Base-by-base conservation (phyloP, 2,888 invertebrate genomes). In the Anarsia innoxiella region DNA sequence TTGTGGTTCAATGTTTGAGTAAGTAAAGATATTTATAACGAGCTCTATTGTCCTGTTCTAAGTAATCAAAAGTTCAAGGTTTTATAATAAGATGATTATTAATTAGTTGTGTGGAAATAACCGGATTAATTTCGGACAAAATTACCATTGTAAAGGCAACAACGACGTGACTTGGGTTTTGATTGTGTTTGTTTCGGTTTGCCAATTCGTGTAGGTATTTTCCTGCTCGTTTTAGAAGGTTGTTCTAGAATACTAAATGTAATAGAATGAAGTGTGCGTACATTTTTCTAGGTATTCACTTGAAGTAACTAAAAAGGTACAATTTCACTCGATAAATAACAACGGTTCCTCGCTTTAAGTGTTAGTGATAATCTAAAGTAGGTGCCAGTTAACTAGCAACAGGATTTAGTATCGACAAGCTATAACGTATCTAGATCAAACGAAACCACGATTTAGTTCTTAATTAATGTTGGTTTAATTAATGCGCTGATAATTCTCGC, bases 21-120 rank as follows among this genome's bases (percentile, higher is more conserved):
- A 67, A 66, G 59, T 64, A 64, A 66, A 71, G 66, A 65, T 71
- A 74, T 66, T 36, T 67, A 66, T 74, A 80, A 72, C 70, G 61
- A 76, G 69, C 59, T 53, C 74, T 55, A 79, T 83, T 83, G 84
- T 83, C 78, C 77, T 66, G 57, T 69, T 68, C 68, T 57, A 38
- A 45, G 66, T 68, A 71, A 71, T 71, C 69, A 71, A 78, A 83
- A 83, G 83, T 78, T 82, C 83, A 83, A 83, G 83, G 80, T 47
- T 65, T 53, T 54, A 42, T 65, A 71, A 67, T 65, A 62, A 71
- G 75, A 75, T 79, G 80, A 66, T 66, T 78, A 83, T 80, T 83
- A 83, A 83, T 83, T 83, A 83, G 70, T 52, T 61, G 57, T 65
- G 58, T 70, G 57, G 67, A 68, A 71, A 70, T 66, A 73, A 69